These are phyloP conservation scores for Phacellophora camtschatica DNA, from an alignment of 30 jellyfish, hydroid and myxozoan genomes.

Conservation along the genomic window DNA sequence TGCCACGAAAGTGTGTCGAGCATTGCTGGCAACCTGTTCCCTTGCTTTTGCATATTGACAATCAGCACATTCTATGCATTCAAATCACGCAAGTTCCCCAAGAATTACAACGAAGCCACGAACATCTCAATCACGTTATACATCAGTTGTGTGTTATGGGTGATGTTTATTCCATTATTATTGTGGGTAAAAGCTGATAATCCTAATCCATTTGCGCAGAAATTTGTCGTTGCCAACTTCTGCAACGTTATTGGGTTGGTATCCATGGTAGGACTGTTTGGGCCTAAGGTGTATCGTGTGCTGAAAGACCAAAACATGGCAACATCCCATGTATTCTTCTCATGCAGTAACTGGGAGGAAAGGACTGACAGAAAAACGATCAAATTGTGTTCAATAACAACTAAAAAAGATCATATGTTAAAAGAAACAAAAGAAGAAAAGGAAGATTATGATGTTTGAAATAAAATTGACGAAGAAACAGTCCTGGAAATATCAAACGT, in stretches of 20 bases:
- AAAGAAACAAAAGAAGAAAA: too few relatives aligned
- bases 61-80: slow-evolving; percentile 82
- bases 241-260: slow-evolving; percentile 40
- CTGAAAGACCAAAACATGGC: neutral
- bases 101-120: slow-evolving; percentile 79
- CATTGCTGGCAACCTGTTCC: slow-evolving; percentile 39
- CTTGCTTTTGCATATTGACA: slow-evolving; percentile 65
- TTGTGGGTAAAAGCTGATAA: neutral
- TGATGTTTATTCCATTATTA: slow-evolving; percentile 36
- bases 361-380: neutral
- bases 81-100: slow-evolving; percentile 87
- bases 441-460: too few relatives aligned
- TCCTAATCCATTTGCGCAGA: neutral
- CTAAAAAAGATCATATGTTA: too few relatives aligned
- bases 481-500: too few relatives aligned
- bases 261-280: slow-evolving; percentile 52
- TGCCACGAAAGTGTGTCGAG: slow-evolving; percentile 11
- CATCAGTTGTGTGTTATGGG: slow-evolving; percentile 73
- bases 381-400: too few relatives aligned
- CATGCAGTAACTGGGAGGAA: neutral
- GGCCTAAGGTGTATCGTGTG: slow-evolving; percentile 25
- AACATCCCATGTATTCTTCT: neutral
- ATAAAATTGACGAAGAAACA: too few relatives aligned
- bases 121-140: slow-evolving; percentile 88
- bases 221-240: slow-evolving; percentile 32